Conservation (phyloP, 2,888 invertebrate genomes). For the Hyppa rectilinea region DNA sequence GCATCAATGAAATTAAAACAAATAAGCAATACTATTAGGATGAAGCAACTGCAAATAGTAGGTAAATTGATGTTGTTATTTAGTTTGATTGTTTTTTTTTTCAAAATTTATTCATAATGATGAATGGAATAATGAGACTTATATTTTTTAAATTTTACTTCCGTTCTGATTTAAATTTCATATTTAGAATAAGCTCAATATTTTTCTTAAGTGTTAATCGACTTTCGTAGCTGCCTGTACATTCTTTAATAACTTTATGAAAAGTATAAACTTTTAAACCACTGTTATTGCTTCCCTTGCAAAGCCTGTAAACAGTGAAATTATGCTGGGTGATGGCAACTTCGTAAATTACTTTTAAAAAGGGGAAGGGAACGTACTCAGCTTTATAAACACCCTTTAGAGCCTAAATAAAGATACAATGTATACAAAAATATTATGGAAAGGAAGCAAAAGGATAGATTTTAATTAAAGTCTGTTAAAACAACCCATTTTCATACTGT, state of each 20-base stretch:
- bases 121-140: too few relatives aligned
- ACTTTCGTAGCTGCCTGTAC: neutral
- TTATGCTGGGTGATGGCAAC: conserved; percentile 54
- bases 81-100: too few relatives aligned
- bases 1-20: too few relatives aligned
- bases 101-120: too few relatives aligned
- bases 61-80: too few relatives aligned
- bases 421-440: conserved; percentile 50
- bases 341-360: conserved; percentile 64
- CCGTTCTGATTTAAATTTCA: too few relatives aligned
- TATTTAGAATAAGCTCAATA: too few relatives aligned
- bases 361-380: conserved; percentile 44
- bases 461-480: conserved; percentile 47
- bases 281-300: conserved; percentile 58
- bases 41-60: too few relatives aligned
- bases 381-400: conserved; percentile 56
- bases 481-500: conserved; percentile 14
- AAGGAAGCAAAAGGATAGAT: conserved; percentile 32
- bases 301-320: conserved; percentile 60
- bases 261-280: conserved; percentile 57
- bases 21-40: too few relatives aligned
- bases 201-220: too few relatives aligned
- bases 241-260: conserved; percentile 57
- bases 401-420: conserved; percentile 58
- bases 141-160: too few relatives aligned